These are phyloP conservation scores for Melospiza georgiana DNA, from an alignment of 2,113 vertebrate genomes.

Conservation along the genomic window DNA sequence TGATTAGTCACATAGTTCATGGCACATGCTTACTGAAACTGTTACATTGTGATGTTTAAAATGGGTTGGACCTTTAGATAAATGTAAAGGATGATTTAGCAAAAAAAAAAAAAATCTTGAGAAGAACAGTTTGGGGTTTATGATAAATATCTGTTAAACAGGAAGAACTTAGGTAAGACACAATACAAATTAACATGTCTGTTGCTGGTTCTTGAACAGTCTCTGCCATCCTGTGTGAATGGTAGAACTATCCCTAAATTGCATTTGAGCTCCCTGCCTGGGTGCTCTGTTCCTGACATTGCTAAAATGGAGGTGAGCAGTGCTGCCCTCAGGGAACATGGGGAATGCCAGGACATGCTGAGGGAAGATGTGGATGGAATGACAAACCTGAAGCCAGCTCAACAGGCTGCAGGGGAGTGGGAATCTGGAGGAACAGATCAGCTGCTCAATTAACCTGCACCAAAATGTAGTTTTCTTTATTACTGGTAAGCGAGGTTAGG, in stretches of 20 bases:
- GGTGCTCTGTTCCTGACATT: no score
- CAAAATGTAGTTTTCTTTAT: not conserved
- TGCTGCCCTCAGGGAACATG: not conserved
- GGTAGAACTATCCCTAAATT: not conserved
- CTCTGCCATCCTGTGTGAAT: fast-evolving
- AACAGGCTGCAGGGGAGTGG: not conserved
- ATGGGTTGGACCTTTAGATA: not conserved
- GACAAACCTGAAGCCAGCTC: not conserved
- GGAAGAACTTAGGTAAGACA: not conserved
- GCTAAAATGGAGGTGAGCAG: not conserved
- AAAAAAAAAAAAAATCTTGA: not conserved
- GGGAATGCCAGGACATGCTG: not conserved
- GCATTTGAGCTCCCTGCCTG: not conserved
- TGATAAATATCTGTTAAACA: not conserved
- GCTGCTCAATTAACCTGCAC: not conserved
- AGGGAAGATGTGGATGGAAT: not conserved
- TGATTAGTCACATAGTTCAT: not conserved
- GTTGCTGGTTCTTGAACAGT: not conserved
- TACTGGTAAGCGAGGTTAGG: not conserved
- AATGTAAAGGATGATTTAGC: not conserved
- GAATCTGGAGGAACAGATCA: not conserved
- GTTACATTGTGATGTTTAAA: not conserved
- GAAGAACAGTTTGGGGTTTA: not conserved
- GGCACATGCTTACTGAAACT: not conserved
- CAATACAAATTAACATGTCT: not conserved